Base-by-base conservation (phyloP, 2,888 invertebrate species). In the Stenchaetothrips biformis region DNA sequence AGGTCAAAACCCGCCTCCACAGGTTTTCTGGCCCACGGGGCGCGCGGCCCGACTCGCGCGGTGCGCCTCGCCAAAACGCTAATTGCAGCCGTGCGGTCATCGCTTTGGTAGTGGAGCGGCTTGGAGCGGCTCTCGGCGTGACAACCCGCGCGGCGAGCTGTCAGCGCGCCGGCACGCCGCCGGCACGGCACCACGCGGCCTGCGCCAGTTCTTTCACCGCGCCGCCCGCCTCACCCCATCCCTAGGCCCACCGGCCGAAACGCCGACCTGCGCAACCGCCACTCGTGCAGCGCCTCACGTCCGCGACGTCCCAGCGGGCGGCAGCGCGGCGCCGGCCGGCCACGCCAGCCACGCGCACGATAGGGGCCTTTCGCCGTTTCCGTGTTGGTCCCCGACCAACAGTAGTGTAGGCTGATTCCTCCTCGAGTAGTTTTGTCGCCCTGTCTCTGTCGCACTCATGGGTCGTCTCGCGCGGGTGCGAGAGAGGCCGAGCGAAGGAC, bases 51-150 rank as follows among this genome's bases (percentile, higher is more conserved):
- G 25, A 25, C 67, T 74, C 8, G 67, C 25, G 67, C 11, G 21
- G 67, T 25, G 9, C 67, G 25, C 0, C 67, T 6, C 21, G 67
- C 67, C 67, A 74, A 74, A 74, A 74, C 67, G 67, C 25, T 74
- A 74, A 74, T 74, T 74, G 67, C 67, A 74, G 18, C 21, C 25
- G 67, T 74, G 21, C 21, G 67, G 67, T 74, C 67, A 74, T 74
- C 67, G 67, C 67, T 25, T 25, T 18, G 13, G 6, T 53, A 2
- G 13, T 7, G 2, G 53, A 16, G 53, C 53, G 53, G 53, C 13
- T 11, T 7, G 53, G 2, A 7, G 53, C 7, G 49, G 53, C 13
- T 11, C 53, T 2, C 13, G 53, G 53, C 53, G 53, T 11, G 53
- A 16, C 53, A 16, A 7, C 3, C 13, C 13, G 37, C 13, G 37